These are phyloP conservation scores for Ochlodes sylvanus DNA, from an alignment of 2,888 invertebrate genomes.

Conservation along the genomic window DNA sequence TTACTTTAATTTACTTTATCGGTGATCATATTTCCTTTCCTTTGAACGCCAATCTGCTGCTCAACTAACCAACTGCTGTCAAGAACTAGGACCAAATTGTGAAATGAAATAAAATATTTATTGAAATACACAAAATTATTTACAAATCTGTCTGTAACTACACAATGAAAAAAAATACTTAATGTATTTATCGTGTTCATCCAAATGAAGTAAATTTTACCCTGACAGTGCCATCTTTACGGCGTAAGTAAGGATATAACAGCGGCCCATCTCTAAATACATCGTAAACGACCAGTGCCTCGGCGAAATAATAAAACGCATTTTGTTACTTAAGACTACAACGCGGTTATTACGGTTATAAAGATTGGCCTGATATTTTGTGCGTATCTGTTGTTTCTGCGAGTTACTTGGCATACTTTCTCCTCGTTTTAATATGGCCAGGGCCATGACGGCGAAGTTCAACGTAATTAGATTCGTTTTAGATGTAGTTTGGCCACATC, in stretches of 20 bases:
- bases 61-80: too few species aligned
- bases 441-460: slow-evolving; percentile 31
- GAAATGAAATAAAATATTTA: too few species aligned
- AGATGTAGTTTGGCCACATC: not conserved
- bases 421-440: slow-evolving; percentile 20
- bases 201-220: not conserved
- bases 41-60: too few species aligned
- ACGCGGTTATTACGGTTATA: slow-evolving; percentile 47
- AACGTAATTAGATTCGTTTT: slow-evolving; percentile 22
- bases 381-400: slow-evolving; percentile 34
- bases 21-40: too few species aligned
- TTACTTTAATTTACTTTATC: too few species aligned
- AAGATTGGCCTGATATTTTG: slow-evolving; percentile 45
- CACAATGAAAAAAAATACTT: not conserved
- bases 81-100: too few species aligned
- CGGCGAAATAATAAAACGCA: slow-evolving; percentile 59
- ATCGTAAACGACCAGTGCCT: slow-evolving; percentile 58
- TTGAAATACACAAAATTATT: not conserved
- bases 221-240: not conserved
- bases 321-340: slow-evolving; percentile 50
- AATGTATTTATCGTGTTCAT: too few species aligned
- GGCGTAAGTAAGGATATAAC: slow-evolving; percentile 18
- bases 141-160: not conserved
- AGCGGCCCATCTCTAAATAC: slow-evolving; percentile 49
- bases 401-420: slow-evolving; percentile 41